These are phyloP conservation scores for Sebastes steindachneri DNA, from an alignment of 2,797 vertebrate genomes.

Conservation along the genomic window DNA sequence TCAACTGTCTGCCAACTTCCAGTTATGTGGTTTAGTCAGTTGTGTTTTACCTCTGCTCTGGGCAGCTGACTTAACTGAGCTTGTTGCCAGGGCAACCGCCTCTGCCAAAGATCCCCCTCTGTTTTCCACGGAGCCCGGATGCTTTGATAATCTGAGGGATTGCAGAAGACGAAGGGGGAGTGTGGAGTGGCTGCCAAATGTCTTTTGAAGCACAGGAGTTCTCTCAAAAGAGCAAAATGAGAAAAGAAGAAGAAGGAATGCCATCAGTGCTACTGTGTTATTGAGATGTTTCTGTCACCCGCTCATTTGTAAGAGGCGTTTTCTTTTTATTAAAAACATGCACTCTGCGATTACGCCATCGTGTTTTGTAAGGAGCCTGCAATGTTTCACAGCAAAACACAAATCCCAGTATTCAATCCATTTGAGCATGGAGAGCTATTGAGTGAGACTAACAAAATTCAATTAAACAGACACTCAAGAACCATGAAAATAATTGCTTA, in stretches of 20 bases:
- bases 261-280: constrained; percentile 36
- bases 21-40: constrained; percentile 57
- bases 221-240: constrained; percentile 56
- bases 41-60: constrained; percentile 62
- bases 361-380: not conserved
- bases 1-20: constrained; percentile 55
- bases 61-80: constrained; percentile 72
- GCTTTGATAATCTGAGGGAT: constrained; percentile 83
- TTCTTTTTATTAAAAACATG: not conserved
- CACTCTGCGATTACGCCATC: not conserved
- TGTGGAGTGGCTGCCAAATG: constrained; percentile 63
- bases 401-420: not conserved
- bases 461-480: not conserved
- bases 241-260: constrained; percentile 38
- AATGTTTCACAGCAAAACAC: not conserved
- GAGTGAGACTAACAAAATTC: not conserved
- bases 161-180: constrained; percentile 72
- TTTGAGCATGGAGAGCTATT: not conserved
- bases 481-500: not conserved
- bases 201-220: constrained; percentile 64
- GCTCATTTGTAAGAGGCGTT: not conserved
- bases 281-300: constrained; percentile 6
- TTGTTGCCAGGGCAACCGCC: constrained; percentile 82
- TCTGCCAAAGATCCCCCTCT: constrained; percentile 69
- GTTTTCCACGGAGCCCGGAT: constrained; percentile 79